A percentile compares a stretch with the other conserved stretches of the same genome.
phyloP scores from a whole-genome alignment of 2,113 vertebrate genomes.

The Pavo muticus region DNA sequence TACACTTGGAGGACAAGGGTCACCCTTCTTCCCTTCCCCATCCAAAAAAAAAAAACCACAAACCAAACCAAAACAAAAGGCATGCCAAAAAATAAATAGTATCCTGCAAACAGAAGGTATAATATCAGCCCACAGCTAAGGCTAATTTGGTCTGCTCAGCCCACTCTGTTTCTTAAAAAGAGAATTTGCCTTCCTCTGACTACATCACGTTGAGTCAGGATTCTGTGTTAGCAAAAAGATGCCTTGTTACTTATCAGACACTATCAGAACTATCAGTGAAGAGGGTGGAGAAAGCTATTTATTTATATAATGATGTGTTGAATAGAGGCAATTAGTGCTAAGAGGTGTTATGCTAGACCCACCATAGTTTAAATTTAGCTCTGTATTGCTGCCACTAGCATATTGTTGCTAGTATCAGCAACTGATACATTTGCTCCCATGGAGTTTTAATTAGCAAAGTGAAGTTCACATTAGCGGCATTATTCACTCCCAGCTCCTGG shows the following conservation, averaged over 20 bases:
- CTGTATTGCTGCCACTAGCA: not conserved
- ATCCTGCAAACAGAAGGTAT: not conserved
- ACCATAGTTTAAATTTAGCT: not conserved
- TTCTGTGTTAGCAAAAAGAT: not conserved
- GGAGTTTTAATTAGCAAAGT: not conserved
- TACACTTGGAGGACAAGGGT: not conserved
- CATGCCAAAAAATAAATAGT: not conserved
- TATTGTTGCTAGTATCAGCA: not conserved
- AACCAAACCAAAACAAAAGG: not conserved
- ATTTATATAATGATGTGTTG: not conserved
- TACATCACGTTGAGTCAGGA: not conserved
- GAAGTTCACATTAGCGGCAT: not conserved
- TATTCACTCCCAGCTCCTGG: not conserved
- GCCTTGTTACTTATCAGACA: not conserved
- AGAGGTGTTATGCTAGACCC: not conserved
- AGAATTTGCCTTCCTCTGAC: not conserved
- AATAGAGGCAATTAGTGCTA: not conserved
- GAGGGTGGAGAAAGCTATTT: not conserved
- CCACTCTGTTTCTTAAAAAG: not conserved
- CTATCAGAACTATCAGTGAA: not conserved
- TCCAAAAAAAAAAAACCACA: not conserved
- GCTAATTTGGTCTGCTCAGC: not conserved
- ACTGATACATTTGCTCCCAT: not conserved
- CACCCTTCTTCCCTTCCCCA: fast-evolving
- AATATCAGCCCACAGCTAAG: not conserved